These are phyloP conservation scores for Tenebrosternarchus preto DNA, from an alignment of 2,113 vertebrate genomes.

Conservation along the genomic window DNA sequence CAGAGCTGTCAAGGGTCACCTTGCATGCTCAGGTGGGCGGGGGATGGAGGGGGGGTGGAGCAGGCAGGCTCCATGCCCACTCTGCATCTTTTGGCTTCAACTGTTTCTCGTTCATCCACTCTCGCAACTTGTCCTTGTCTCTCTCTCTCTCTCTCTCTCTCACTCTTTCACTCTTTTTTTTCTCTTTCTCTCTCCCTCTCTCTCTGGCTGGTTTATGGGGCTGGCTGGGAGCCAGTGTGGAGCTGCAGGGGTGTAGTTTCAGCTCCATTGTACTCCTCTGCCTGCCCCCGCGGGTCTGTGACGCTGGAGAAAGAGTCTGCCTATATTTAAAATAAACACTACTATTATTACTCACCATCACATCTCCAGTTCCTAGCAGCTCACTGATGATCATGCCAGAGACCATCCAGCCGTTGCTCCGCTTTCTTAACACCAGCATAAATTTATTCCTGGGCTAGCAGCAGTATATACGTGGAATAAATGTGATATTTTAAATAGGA, in stretches of 20 bases:
- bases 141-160: conserved; percentile 16
- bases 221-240: conserved; percentile 38
- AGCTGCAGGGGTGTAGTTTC: conserved; percentile 29
- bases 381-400: conserved; percentile 22
- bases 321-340: conserved; percentile 43
- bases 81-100: conserved; percentile 39
- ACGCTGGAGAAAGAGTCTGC: background rate
- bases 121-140: too few relatives aligned
- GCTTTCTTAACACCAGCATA: too few relatives aligned
- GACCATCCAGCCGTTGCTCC: background rate
- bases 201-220: conserved; percentile 33
- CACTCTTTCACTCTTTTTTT: background rate
- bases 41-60: conserved; percentile 25
- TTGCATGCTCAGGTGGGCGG: conserved; percentile 39
- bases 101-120: too few relatives aligned
- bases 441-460: background rate
- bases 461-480: conserved; percentile 7
- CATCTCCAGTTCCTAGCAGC: conserved; percentile 54
- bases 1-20: conserved; percentile 45
- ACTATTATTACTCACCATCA: conserved; percentile 61
- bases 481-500: conserved; percentile 9
- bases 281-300: background rate
- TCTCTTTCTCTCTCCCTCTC: conserved; percentile 3
- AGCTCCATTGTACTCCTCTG: conserved; percentile 6
- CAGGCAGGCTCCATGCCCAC: conserved; percentile 35